Percentiles rank a stretch among this genome's conserved stretches.
Conservation (phyloP, 2,797 vertebrate species). For the Centropyge bicolor region DNA sequence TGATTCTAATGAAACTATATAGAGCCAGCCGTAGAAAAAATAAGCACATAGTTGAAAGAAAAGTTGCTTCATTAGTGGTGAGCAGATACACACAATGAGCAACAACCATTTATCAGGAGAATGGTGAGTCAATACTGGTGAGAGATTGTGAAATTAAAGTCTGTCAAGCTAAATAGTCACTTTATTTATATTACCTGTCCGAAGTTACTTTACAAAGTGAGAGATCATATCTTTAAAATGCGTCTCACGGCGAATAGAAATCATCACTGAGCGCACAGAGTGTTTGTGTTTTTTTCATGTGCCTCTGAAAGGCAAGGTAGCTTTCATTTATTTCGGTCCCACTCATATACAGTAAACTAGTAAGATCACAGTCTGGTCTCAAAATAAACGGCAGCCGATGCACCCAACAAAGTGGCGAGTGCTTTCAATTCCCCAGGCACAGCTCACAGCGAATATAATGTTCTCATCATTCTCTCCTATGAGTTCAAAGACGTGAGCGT, state of each 20-base stretch:
- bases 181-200: neutral
- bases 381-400: slow-evolving; percentile 50
- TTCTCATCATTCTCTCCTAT: slow-evolving; percentile 38
- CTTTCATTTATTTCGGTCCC: slow-evolving; percentile 51
- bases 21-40: neutral
- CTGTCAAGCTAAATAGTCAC: neutral
- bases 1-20: neutral
- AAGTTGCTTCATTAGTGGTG: neutral
- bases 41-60: neutral
- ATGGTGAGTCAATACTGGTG: neutral
- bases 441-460: slow-evolving; percentile 32
- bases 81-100: neutral
- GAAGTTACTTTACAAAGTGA: neutral
- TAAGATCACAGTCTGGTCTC: slow-evolving; percentile 57
- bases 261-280: neutral
- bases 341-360: slow-evolving; percentile 34
- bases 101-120: neutral
- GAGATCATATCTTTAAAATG: neutral
- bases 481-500: slow-evolving; percentile 49
- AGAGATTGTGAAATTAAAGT: slow-evolving; percentile 2
- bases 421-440: slow-evolving; percentile 40
- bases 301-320: slow-evolving; percentile 13
- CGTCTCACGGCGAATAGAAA: neutral
- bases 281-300: neutral
- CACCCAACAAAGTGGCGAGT: slow-evolving; percentile 29